Base-by-base conservation (phyloP, 1,140 invertebrate species). In the Hesperophylax magnus region DNA sequence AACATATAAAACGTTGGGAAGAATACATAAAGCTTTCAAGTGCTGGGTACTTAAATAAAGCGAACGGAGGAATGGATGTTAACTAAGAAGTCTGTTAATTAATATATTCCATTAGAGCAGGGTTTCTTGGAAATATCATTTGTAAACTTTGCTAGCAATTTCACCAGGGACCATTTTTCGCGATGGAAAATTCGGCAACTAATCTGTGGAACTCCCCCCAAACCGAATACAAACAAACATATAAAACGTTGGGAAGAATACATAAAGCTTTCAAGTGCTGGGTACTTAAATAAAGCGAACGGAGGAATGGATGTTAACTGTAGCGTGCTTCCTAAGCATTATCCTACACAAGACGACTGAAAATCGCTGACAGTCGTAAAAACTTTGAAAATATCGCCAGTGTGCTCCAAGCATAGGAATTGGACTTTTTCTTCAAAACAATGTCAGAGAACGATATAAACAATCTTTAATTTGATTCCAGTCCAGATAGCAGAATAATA, bases 391-490 rank as follows among this genome's bases (percentile, higher is more conserved):
- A 71, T 60, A 61, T 78, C 76, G 17, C 39, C 78, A 72, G 24
- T 63, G 47, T 34, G 27, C 71, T 53, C 8, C 31, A 8, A 75
- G 75, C 31, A 63, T 52, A 54, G 39, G 31, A 79, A 82, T 75
- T 58, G 81, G 69, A 83, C 61, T 78, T 75, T 83, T 77, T 79
- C 77, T 72, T 72, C 56, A 83, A 80, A 82, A 82, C 78, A 82
- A 82, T 72, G 81, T 82, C 65, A 60, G 72, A 47, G 52, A 27
- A 52, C 77, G 78, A 60, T 78, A 80, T 80, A 78, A 78, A 78
- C 67, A 78, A 79, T 81, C 77, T 76, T 80, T 81, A 81, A 83
- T 83, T 83, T 71, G 82, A 83, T 83, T 82, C 74, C n/a, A 78
- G 60, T 77, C 52, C 69, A 78, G 71, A 75, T 56, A 39, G 61